A percentile compares a stretch with the other conserved stretches of the same genome.
Conservation (phyloP, 2,113 vertebrate species). For the Pituophis catenifer region DNA sequence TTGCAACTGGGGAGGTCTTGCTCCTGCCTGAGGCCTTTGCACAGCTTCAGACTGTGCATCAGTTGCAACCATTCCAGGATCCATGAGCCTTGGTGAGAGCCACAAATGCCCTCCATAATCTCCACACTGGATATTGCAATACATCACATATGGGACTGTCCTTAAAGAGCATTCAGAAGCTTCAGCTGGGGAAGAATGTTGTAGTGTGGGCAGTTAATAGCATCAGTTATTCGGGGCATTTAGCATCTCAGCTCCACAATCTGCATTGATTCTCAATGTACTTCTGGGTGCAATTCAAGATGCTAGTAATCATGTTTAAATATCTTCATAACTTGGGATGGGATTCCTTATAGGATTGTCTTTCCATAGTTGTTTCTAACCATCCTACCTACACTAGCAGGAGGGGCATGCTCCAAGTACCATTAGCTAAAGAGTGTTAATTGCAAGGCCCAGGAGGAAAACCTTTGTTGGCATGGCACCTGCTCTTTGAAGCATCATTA, state of each 20-base stretch:
- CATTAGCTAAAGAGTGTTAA: not conserved
- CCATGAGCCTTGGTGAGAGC: not conserved
- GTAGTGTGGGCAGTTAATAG: not conserved
- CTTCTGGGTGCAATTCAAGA: not conserved
- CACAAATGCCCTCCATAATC: not conserved
- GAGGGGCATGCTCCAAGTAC: not conserved
- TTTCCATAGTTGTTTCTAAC: not conserved
- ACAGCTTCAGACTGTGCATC: not conserved
- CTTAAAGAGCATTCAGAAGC: not conserved
- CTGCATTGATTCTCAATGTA: not conserved
- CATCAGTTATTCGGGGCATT: not conserved
- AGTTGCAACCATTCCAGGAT: not conserved
- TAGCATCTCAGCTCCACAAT: not conserved
- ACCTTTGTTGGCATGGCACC: not conserved
- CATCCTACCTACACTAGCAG: not conserved
- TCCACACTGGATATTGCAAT: not conserved
- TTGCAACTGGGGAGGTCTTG: not conserved
- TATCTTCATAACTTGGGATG: not conserved
- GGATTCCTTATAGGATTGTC: not conserved
- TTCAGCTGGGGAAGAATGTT: not conserved
- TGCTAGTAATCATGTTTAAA: not conserved
- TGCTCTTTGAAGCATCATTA: not conserved
- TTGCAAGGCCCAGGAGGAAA: not conserved
- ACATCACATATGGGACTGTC: not conserved
- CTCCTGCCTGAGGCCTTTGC: not conserved